Conservation (phyloP, 2,888 invertebrate genomes). For the Apotomis capreana region DNA sequence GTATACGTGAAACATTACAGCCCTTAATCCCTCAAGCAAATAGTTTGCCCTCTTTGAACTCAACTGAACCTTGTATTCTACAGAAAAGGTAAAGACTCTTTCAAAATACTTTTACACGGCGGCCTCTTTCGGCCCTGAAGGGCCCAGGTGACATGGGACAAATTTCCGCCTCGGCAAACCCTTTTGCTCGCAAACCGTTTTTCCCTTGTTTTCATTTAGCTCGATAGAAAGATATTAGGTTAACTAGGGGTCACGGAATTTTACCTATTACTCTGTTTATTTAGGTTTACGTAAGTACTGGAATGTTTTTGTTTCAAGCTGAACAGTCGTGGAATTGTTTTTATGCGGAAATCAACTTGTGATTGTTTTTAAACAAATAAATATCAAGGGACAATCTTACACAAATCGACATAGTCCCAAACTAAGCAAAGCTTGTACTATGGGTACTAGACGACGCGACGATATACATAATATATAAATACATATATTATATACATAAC, state of each 20-base stretch:
- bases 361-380: no score
- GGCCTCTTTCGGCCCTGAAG: slow-evolving; percentile 29
- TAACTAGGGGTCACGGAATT: slow-evolving; percentile 27
- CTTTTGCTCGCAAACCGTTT: slow-evolving; percentile 32
- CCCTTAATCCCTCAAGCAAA: slow-evolving; percentile 10
- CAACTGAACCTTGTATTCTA: slow-evolving; percentile 15
- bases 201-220: slow-evolving; percentile 37
- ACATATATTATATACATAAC: no score
- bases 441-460: no score
- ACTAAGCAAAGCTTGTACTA: no score
- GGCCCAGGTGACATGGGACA: slow-evolving; percentile 37
- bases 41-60: slow-evolving; percentile 22
- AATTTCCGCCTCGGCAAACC: slow-evolving; percentile 38
- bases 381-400: no score
- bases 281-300: slow-evolving; percentile 2
- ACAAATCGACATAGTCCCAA: no score
- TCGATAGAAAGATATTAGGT: slow-evolving; percentile 30
- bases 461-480: no score
- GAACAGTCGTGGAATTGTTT: no score
- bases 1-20: no score
- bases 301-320: not conserved
- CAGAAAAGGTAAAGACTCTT: slow-evolving; percentile 30
- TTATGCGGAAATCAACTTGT: no score
- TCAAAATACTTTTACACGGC: slow-evolving; percentile 33
- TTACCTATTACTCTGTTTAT: slow-evolving; percentile 16